A percentile compares a stretch with the other conserved stretches of the same genome.
Conservation (phyloP, 1,140 invertebrate species). For the Rhopalosiphum padi region DNA sequence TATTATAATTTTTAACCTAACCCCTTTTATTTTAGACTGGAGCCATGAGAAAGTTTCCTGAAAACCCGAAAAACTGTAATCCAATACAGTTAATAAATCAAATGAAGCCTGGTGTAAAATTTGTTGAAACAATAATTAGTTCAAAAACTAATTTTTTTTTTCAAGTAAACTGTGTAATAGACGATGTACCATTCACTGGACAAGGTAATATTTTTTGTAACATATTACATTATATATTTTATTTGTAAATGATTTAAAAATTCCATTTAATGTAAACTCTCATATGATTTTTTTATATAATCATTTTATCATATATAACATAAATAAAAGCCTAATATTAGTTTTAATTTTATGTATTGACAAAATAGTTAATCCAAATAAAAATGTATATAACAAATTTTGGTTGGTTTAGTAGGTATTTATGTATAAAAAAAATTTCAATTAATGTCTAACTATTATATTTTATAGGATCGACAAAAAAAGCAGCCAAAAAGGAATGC, state of each 20-base stretch:
- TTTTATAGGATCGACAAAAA: constrained; percentile 46
- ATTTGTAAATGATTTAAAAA: background rate
- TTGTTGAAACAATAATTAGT: background rate
- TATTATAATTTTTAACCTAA: background rate
- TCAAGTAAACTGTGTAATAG: background rate
- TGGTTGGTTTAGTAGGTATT: background rate
- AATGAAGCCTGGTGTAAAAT: background rate
- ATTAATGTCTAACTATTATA: background rate
- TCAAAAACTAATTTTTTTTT: background rate
- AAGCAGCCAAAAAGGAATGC: constrained; percentile 48
- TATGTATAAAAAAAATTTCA: background rate
- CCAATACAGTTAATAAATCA: constrained; percentile 45
- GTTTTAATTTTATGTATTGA: too few relatives aligned
- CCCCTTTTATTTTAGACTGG: background rate
- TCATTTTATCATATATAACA: too few relatives aligned
- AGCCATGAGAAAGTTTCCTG: constrained; percentile 47
- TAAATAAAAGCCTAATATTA: too few relatives aligned
- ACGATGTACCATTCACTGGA: background rate
- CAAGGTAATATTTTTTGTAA: constrained; percentile 16
- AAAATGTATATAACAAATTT: background rate
- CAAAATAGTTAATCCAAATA: background rate
- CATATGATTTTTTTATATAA: too few relatives aligned
- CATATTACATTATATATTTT: background rate
- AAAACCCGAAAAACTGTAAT: background rate
- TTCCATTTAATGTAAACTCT: background rate